Percentiles rank a stretch among this genome's conserved stretches.
Evolutionary conservation across 2,888 invertebrate species (phyloP).

Genomic region (Ligdia adustata): DNA sequence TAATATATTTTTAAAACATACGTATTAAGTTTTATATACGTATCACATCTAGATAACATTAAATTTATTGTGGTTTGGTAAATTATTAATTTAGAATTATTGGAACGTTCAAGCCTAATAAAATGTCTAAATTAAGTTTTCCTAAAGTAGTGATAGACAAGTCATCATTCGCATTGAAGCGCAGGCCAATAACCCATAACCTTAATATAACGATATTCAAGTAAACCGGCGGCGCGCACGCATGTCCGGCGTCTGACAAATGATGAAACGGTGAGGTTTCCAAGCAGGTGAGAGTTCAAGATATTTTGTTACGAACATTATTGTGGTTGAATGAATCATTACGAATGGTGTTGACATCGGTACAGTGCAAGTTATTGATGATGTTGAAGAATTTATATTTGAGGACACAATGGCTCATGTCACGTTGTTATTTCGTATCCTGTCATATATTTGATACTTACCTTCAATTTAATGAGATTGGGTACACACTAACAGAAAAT

Average conservation of each 20-base stretch:
- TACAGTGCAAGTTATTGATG: constrained; percentile 38
- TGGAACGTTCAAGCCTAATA: too few relatives aligned
- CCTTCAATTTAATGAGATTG: too few relatives aligned
- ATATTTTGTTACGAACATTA: constrained; percentile 41
- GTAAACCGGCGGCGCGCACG: constrained; percentile 47
- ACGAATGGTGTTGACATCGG: constrained; percentile 34
- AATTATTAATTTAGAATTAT: too few relatives aligned
- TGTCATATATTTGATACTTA: too few relatives aligned
- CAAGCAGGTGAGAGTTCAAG: constrained; percentile 53
- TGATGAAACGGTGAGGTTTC: constrained; percentile 54
- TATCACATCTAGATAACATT: too few relatives aligned
- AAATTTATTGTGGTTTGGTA: too few relatives aligned
- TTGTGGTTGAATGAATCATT: constrained; percentile 41
- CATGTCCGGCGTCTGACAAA: constrained; percentile 60
- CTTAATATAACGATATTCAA: constrained; percentile 47
- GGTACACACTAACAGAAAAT: too few relatives aligned
- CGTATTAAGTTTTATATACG: too few relatives aligned
- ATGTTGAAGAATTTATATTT: constrained; percentile 18
- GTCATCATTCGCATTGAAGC: constrained; percentile 21
- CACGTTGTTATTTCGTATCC: constrained; percentile 17
- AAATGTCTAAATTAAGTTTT: too few relatives aligned
- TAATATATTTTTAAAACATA: too few relatives aligned
- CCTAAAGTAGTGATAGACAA: constrained; percentile 1
- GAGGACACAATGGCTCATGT: constrained; percentile 18
- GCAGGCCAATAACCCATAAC: constrained; percentile 48